phyloP scores from a whole-genome alignment of 2,113 vertebrate genomes.

The Aplodontia rufa region DNA sequence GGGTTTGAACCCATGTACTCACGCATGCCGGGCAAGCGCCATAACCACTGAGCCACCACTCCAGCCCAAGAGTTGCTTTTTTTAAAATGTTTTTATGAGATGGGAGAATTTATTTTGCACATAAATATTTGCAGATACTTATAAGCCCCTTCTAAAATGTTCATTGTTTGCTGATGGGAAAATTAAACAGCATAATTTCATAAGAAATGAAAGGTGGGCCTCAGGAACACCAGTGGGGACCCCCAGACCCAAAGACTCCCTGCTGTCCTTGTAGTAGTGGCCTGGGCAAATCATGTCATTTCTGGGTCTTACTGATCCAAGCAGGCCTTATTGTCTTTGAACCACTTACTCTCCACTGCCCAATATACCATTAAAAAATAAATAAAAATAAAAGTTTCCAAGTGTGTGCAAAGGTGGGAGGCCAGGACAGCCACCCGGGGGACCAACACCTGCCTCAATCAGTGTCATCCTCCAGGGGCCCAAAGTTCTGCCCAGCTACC shows the following conservation, averaged over 20 bases:
- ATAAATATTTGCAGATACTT: too few relatives aligned
- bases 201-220: accelerated
- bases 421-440: accelerated
- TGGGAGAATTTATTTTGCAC: not conserved
- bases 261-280: too few relatives aligned
- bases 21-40: too few relatives aligned
- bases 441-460: accelerated
- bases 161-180: not conserved
- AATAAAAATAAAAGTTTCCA: accelerated
- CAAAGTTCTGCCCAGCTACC: not conserved
- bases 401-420: accelerated
- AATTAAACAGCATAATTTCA: not conserved
- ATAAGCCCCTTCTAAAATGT: not conserved
- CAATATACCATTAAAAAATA: not conserved
- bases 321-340: not conserved
- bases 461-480: not conserved
- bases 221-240: not conserved
- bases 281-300: not conserved
- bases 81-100: not conserved
- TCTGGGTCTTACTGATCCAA: not conserved
- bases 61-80: too few relatives aligned
- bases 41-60: too few relatives aligned
- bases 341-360: too few relatives aligned
- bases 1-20: too few relatives aligned
- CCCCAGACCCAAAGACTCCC: accelerated